Evolutionary conservation across 2,797 vertebrate genomes (phyloP).

Genomic region (Etheostoma perlongum): DNA sequence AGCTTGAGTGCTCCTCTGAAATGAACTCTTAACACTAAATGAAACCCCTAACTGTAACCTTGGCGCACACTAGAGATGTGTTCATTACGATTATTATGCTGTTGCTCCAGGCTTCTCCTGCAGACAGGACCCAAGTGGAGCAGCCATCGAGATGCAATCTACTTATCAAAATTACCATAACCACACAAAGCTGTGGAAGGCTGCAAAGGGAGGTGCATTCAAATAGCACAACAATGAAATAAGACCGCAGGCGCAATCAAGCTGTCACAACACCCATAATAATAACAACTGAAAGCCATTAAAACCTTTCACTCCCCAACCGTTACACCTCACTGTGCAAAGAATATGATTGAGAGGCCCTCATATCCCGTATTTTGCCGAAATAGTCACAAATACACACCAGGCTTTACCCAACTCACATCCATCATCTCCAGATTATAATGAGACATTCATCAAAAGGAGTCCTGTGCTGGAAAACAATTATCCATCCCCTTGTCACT

Average conservation of each 20-base stretch:
- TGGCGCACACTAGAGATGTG: conserved; percentile 29
- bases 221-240: conserved; percentile 71
- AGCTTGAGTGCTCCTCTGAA: conserved; percentile 10
- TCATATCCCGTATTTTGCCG: conserved; percentile 60
- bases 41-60: conserved; percentile 12
- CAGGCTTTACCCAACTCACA: conserved; percentile 56
- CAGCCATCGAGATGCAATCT: conserved; percentile 74
- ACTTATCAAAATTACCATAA: conserved; percentile 81
- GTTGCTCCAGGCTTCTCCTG: conserved; percentile 61
- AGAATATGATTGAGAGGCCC: conserved; percentile 61
- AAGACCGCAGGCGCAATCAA: conserved; percentile 74
- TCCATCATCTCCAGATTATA: conserved; percentile 71
- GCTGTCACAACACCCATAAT: conserved; percentile 78
- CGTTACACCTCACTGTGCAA: conserved; percentile 65
- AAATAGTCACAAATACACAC: conserved; percentile 61
- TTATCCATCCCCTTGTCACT: conserved; percentile 41
- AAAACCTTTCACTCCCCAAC: conserved; percentile 70
- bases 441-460: conserved; percentile 72
- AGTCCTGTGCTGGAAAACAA: conserved; percentile 55
- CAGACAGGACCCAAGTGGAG: conserved; percentile 67
- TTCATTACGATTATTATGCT: conserved; percentile 74
- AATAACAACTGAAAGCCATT: conserved; percentile 79
- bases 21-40: conserved; percentile 15
- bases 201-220: conserved; percentile 57
- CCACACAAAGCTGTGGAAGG: conserved; percentile 67